Base-by-base conservation (phyloP, 2,888 invertebrate species). In the Mimumesa dahlbomi region DNA sequence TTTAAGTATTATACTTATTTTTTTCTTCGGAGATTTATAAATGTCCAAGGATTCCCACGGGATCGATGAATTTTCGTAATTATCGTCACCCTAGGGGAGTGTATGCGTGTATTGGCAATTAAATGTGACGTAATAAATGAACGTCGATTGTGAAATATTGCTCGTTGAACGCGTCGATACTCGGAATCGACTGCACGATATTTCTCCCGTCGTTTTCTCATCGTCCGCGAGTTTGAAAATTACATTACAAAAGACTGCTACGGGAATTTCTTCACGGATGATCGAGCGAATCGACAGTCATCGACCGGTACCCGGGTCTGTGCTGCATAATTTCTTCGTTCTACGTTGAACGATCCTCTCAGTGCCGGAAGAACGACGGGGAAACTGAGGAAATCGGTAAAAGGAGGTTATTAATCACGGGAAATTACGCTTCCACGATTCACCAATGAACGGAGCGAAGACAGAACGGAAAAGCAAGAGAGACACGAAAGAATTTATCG, bases 381-480 rank as follows among this genome's bases (percentile, higher is more conserved):
- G 25, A 7, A 25, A 25, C 3, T 25, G 7, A 5, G 4, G 25
- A 25, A 25, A 25, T 25, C 25, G 57, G 54, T 25, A 25, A 73
- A 54, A 57, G 63, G 34, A 63, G 63, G 58, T 76, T 76, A 77
- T 77, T 77, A 77, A 77, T 77, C 78, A 70, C 78, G 34, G 66
- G 63, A 77, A 77, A 77, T 74, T 62, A 62, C 67, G 52, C 63
- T 57, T 50, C 36, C 34, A 52, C 63, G 40, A 40, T 40, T 16
- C 16, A 40, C 16, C 40, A 40, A 18, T 16, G 40, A 18, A 18
- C 11, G 40, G 40, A 40, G 40, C 16, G 16, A 9, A 54, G 21
- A 4, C n/a, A 36, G n/a, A 22, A 36, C 3, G 50, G 19, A n/a
- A n/a, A n/a, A n/a, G n/a, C n/a, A n/a, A n/a, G n/a, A n/a, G n/a